Base-by-base conservation (phyloP, 2,888 invertebrate species). In the Microctonus brassicae region DNA sequence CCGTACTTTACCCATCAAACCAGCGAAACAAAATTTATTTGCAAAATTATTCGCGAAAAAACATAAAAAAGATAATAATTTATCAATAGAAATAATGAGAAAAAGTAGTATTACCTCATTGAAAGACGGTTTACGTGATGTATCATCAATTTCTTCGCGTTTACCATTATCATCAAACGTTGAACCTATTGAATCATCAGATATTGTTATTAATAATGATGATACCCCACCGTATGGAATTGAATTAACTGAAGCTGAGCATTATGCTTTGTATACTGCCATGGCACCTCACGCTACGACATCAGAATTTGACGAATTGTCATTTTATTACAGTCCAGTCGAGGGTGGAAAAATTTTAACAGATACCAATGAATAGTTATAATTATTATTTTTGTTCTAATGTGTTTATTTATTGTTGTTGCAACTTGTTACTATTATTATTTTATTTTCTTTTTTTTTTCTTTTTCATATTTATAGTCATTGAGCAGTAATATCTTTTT, bases 241-340 rank as follows among this genome's bases (percentile, higher is more conserved):
- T 55, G 95, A 95, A 78, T 87, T 96, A 34, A 95, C 95, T 0
- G 95, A 96, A 78, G 96, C 95, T 0, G 96, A 96, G 82, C 94
- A 96, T 83, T 96, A 95, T 86, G 96, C 96, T 36, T 87, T 96
- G 72, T 96, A 96, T 80, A 96, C 95, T 80, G 93, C 94, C 67
- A 91, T 95, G 84, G 95, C 96, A 11, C 96, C 96, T 0, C 94
- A 93, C 83, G 96, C 96, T 22, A 95, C 95, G 0, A 93, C 90
- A 29, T 96, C 95, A 10, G 96, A 96, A 86, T 96, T 96, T 83
- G 96, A 96, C 78, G 96, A 96, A 80, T 93, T 93, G 82, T 95
- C 95, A 57, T 94, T 94, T 86, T 95, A 95, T 84, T 96, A 96
- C 84, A 94, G 95, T 39, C 93, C 95, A 10, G 92, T 96, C 5